Conservation (phyloP, 1,140 invertebrate genomes). For the Zeugodacus cucurbitae region DNA sequence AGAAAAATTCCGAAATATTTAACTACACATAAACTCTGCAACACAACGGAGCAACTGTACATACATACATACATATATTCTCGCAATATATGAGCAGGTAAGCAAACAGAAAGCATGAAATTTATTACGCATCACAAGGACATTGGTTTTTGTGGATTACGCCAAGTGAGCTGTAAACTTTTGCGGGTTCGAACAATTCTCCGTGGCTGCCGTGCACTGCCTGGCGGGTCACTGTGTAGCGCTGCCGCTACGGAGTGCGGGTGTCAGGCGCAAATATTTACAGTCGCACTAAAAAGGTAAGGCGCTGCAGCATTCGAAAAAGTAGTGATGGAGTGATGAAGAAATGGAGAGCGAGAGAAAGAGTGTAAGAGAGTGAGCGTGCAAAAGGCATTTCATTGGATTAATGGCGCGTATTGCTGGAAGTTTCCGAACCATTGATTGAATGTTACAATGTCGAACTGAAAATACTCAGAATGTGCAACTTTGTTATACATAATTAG, state of each 20-base stretch:
- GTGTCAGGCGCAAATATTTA: constrained; percentile 21
- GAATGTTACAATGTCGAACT: constrained; percentile 18
- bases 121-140: constrained; percentile 33
- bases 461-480: constrained; percentile 20
- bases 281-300: background rate
- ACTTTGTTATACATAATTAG: constrained; percentile 18
- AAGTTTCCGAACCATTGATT: constrained; percentile 32
- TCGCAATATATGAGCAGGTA: background rate
- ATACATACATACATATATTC: too few relatives aligned
- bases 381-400: constrained; percentile 23
- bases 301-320: too few relatives aligned
- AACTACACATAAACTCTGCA: constrained; percentile 11
- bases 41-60: background rate
- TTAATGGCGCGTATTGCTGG: constrained; percentile 30
- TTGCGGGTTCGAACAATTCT: background rate
- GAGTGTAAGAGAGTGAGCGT: background rate
- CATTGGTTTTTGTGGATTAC: constrained; percentile 14
- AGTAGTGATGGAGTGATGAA: background rate
- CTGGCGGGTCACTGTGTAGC: background rate
- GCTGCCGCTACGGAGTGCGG: background rate
- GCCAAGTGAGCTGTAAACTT: constrained; percentile 34
- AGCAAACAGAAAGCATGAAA: background rate
- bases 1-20: background rate
- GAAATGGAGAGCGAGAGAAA: background rate
- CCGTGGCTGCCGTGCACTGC: background rate